phyloP scores from a whole-genome alignment of 2,888 invertebrate species.

The Hybos culiciformis region DNA sequence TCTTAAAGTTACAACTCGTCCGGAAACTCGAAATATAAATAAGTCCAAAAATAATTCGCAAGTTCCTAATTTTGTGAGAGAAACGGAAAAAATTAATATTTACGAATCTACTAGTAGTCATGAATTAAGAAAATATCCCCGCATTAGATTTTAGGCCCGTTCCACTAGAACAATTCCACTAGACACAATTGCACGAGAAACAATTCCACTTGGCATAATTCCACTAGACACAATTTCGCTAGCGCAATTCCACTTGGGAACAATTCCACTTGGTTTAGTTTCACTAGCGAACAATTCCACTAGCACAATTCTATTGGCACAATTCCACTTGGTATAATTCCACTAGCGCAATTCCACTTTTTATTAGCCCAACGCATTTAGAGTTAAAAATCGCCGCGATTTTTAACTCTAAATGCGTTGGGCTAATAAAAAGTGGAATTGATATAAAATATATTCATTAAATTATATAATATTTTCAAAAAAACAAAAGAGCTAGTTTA shows the following conservation, averaged over 20 bases:
- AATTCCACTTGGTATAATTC: too few relatives aligned
- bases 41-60: too few relatives aligned
- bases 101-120: too few relatives aligned
- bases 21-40: too few relatives aligned
- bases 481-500: neutral
- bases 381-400: neutral
- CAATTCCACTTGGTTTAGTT: neutral
- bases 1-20: too few relatives aligned
- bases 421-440: neutral
- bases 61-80: too few relatives aligned
- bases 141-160: neutral
- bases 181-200: neutral
- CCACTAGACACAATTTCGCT: neutral
- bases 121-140: too few relatives aligned
- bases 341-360: neutral
- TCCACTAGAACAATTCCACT: neutral
- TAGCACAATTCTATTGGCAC: neutral
- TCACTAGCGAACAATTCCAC: neutral
- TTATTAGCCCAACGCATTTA: neutral
- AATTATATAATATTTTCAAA: neutral
- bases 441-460: neutral
- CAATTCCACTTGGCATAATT: neutral
- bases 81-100: too few relatives aligned
- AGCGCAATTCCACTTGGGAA: neutral
- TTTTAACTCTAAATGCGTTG: neutral